Evolutionary conservation across 2,888 invertebrate species (phyloP), one percentile per base, ranked within the genome.

Genomic region (Zele albiditarsus): DNA sequence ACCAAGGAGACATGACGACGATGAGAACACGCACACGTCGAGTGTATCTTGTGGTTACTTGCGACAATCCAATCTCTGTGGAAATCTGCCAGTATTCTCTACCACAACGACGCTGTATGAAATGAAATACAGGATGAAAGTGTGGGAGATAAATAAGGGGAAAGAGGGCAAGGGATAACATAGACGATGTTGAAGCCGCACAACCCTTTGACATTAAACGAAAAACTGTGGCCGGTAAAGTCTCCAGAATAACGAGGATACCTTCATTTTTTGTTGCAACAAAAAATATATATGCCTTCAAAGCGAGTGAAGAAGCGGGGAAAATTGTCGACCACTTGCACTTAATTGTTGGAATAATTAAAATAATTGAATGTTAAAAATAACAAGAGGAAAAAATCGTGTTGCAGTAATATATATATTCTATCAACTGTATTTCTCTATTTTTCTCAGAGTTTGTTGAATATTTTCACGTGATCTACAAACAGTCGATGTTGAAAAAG

Each of bases 21-120:
- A 31, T 20, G 63, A 62, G n/a, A 62, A 16, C 5, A 38, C 16
- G 53, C 20, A 14, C 53, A 53, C n/a, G 53, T 53, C 53, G 8
- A n/a, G 20, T 53, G 53, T 33, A 68, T 77, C 33, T 76, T 31
- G 73, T 63, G 69, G 62, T 67, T 79, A 58, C 71, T 63, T 70
- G 78, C 75, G 79, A 80, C 82, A 80, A 82, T 82, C 81, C 81
- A 82, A 83, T 83, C 81, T 82, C 79, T 73, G 75, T 76, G 71
- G 78, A 82, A 81, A 82, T 81, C 80, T 81, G 79, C 70, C 73
- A 68, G 73, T 74, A 78, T 71, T 75, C 66, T 71, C 27, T 67
- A 53, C 71, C 38, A 31, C 62, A 25, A 3, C 28, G n/a, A 27
- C n/a, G 6, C 28, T 62, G 28, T 28, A 53, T 53, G 20, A 20